A percentile compares a stretch with the other conserved stretches of the same genome.
phyloP scores from a whole-genome alignment of 2,888 invertebrate genomes.

The Drosophila mercatorum region DNA sequence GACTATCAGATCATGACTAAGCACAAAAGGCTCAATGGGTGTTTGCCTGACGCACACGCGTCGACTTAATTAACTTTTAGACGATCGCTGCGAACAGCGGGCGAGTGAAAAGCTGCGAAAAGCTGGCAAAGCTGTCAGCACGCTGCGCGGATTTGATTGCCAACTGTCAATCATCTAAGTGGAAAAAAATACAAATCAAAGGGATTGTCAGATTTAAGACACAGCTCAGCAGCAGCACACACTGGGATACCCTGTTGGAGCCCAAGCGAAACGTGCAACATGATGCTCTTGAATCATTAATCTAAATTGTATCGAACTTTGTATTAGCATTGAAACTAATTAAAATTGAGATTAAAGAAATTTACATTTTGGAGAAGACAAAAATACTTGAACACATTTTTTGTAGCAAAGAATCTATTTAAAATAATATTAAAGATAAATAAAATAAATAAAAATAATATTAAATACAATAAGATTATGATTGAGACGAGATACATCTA shows the following conservation, averaged over 20 bases:
- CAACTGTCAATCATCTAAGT: conserved; percentile 35
- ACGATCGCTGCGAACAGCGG: conserved; percentile 22
- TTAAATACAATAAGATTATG: too few relatives aligned
- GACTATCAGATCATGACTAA: conserved; percentile 49
- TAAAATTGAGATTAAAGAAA: too few relatives aligned
- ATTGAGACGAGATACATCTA: too few relatives aligned
- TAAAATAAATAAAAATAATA: too few relatives aligned
- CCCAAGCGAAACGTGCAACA: background rate
- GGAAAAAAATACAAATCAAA: conserved; percentile 31
- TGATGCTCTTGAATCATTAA: background rate
- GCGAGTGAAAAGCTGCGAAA: background rate
- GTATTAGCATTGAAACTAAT: background rate
- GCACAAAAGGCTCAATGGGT: conserved; percentile 37
- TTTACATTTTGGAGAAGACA: too few relatives aligned
- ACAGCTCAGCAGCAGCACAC: conserved; percentile 8
- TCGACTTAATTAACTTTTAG: conserved; percentile 53
- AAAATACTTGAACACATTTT: too few relatives aligned
- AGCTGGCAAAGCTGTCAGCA: background rate
- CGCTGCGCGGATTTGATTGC: conserved; percentile 31
- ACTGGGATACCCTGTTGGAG: background rate
- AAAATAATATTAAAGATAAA: too few relatives aligned
- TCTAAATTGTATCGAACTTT: background rate
- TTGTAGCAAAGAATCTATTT: too few relatives aligned
- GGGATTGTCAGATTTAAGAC: conserved; percentile 28
- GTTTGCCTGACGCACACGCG: conserved; percentile 34